phyloP scores from a whole-genome alignment of 2,113 vertebrate species.

The Glaucomys volans region DNA sequence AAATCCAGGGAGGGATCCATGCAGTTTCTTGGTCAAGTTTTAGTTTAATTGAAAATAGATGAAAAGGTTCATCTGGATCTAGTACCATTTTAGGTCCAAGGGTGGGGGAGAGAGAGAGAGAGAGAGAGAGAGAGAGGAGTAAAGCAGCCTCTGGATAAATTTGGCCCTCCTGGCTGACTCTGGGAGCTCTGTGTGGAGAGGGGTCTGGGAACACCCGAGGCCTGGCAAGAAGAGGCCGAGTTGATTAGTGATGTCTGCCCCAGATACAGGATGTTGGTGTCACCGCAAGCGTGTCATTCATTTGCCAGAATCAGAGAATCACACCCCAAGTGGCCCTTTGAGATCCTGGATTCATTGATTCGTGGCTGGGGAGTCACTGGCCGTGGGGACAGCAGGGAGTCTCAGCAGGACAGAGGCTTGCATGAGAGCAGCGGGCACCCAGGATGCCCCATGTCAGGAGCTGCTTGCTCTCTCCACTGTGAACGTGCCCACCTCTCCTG shows the following conservation, averaged over 20 bases:
- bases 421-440: not conserved
- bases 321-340: not conserved
- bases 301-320: not conserved
- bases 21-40: not conserved
- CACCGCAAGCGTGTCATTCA: not conserved
- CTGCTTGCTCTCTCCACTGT: not conserved
- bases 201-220: not conserved
- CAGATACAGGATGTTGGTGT: fast-evolving
- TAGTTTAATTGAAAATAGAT: not conserved
- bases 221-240: not conserved
- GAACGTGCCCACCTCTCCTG: not conserved
- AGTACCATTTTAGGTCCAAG: not conserved
- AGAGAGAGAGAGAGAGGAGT: not conserved
- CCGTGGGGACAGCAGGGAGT: no score
- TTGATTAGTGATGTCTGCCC: not conserved
- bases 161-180: not conserved
- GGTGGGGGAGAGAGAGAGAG: not conserved
- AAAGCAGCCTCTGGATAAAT: not conserved
- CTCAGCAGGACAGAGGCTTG: not conserved
- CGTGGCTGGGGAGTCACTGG: not conserved
- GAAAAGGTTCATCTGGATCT: not conserved
- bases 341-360: not conserved
- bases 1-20: not conserved
- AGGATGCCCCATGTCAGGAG: not conserved
- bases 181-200: not conserved